Evolutionary conservation across 2,113 vertebrate species (phyloP).

Genomic region (Strix aluco): DNA sequence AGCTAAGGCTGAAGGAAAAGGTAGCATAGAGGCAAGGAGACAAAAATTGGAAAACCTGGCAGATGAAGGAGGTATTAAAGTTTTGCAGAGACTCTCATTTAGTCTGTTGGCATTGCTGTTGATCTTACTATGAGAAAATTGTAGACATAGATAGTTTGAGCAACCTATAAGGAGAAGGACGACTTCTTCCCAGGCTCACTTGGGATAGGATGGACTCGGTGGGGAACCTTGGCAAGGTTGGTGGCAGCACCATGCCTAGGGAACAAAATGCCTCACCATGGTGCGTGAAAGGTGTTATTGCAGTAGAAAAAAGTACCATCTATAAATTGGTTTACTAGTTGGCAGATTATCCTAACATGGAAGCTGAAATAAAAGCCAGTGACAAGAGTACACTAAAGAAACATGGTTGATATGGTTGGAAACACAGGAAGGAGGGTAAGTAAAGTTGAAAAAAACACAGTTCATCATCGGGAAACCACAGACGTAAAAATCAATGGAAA

Average conservation of each 20-base stretch:
- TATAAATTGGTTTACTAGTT: neutral
- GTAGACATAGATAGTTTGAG: neutral
- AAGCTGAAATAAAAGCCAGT: neutral
- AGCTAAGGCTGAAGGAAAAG: neutral
- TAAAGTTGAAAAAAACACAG: neutral
- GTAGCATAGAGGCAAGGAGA: neutral
- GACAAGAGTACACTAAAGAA: neutral
- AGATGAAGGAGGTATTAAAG: neutral
- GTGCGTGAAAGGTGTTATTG: neutral
- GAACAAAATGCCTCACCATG: neutral
- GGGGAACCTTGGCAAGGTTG: rapidly evolving
- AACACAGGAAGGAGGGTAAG: neutral
- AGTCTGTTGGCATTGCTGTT: neutral
- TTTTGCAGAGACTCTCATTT: neutral
- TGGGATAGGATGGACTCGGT: neutral
- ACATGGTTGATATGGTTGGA: neutral
- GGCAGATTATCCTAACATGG: neutral
- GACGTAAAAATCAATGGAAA: neutral
- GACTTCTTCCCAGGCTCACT: neutral
- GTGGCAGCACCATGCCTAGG: neutral
- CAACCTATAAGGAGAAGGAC: neutral
- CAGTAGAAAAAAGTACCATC: neutral
- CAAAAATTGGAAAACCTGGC: neutral
- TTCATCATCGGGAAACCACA: neutral
- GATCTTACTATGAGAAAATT: neutral